phyloP scores from a whole-genome alignment of 2,113 vertebrate species.

The Catagonus wagneri region DNA sequence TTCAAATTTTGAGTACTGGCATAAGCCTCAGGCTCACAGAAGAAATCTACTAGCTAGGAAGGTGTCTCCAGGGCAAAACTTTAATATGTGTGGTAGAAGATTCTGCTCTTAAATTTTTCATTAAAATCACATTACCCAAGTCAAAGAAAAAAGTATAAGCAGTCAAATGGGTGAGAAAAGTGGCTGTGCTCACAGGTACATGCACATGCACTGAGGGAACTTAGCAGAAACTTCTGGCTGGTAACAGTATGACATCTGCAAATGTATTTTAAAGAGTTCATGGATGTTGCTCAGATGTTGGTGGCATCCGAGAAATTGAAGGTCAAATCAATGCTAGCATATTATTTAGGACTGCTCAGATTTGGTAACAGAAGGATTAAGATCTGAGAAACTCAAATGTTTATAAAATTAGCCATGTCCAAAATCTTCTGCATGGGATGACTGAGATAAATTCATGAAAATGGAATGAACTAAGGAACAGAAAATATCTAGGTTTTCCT shows the following conservation, averaged over 20 bases:
- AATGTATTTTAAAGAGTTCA: slow-evolving; percentile 61
- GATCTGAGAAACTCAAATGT: neutral
- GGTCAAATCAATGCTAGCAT: neutral
- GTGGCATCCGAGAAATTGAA: neutral
- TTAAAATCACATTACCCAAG: neutral
- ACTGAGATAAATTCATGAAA: neutral
- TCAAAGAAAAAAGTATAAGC: neutral
- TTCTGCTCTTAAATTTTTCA: neutral
- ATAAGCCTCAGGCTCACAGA: neutral
- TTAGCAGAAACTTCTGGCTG: slow-evolving; percentile 3
- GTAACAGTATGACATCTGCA: slow-evolving; percentile 23
- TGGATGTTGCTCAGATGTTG: neutral
- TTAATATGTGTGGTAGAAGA: neutral
- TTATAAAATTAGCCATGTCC: neutral
- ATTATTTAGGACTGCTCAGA: neutral
- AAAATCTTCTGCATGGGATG: neutral
- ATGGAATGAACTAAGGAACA: neutral
- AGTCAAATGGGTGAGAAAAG: slow-evolving; percentile 35
- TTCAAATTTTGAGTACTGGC: neutral
- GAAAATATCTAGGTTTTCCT: neutral
- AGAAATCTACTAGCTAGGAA: neutral
- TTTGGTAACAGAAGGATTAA: neutral
- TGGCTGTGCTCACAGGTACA: neutral
- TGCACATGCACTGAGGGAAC: neutral
- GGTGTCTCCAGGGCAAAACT: neutral